Conservation (phyloP, 1,140 invertebrate genomes). For the Lordiphosa clarofinis region DNA sequence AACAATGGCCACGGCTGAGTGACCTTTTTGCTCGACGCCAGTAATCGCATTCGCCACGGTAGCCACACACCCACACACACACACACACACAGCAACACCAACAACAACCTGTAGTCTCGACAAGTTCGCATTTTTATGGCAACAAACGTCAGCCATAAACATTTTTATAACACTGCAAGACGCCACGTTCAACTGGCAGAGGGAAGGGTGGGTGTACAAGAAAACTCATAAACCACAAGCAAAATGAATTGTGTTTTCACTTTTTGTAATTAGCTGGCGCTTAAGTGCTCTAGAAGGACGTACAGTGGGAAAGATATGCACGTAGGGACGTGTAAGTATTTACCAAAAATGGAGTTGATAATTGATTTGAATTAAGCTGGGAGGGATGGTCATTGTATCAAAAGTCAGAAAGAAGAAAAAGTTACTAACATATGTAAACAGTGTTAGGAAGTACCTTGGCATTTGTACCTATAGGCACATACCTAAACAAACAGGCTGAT, state of each 20-base stretch:
- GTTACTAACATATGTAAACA: too few relatives aligned
- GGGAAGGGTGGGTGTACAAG: conserved; percentile 6
- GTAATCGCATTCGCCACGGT: conserved; percentile 60
- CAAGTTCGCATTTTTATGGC: conserved; percentile 60
- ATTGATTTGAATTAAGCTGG: too few relatives aligned
- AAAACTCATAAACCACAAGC: conserved; percentile 64
- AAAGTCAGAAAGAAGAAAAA: too few relatives aligned
- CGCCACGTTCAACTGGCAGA: conserved; percentile 8
- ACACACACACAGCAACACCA: background rate
- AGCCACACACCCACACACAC: conserved; percentile 16
- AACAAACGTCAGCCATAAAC: conserved; percentile 66
- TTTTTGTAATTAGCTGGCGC: conserved; percentile 68
- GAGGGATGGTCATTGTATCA: too few relatives aligned
- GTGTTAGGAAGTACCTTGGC: too few relatives aligned
- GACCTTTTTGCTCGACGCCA: conserved; percentile 51
- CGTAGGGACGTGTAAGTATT: too few relatives aligned
- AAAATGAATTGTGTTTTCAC: conserved; percentile 73
- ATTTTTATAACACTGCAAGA: conserved; percentile 61
- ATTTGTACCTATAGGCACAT: too few relatives aligned
- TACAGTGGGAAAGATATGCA: too few relatives aligned
- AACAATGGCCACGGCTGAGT: conserved; percentile 37
- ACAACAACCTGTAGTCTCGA: conserved; percentile 2
- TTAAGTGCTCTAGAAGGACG: conserved; percentile 25
- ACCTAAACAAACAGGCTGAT: too few relatives aligned
- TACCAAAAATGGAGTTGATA: too few relatives aligned